These are phyloP conservation scores for Griposia aprilina DNA, from an alignment of 2,888 invertebrate species.

Conservation along the genomic window DNA sequence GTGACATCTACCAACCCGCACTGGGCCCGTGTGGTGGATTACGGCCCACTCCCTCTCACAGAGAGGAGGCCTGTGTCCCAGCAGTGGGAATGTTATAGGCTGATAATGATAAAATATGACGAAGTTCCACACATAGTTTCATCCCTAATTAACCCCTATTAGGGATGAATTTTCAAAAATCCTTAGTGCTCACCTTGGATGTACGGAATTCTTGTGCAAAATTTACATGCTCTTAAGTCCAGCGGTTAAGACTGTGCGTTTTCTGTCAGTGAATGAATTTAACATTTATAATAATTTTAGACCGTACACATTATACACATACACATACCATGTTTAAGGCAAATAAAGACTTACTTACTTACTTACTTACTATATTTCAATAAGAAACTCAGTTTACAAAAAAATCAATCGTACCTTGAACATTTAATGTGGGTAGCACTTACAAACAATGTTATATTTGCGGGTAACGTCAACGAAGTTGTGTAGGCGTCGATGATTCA, in stretches of 20 bases:
- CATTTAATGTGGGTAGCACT: constrained; percentile 8
- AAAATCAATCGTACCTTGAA: background rate
- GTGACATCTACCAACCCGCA: too few species aligned
- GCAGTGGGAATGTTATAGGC: too few species aligned
- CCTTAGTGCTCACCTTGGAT: background rate
- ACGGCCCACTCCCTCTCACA: too few species aligned
- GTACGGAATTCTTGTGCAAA: background rate
- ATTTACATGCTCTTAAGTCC: background rate
- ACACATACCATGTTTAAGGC: too few species aligned
- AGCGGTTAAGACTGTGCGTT: background rate
- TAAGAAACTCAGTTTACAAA: background rate
- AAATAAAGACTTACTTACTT: too few species aligned
- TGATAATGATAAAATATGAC: too few species aligned
- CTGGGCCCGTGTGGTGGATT: too few species aligned
- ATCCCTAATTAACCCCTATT: background rate
- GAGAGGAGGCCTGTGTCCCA: too few species aligned
- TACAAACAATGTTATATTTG: constrained; percentile 34
- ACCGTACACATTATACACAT: too few species aligned
- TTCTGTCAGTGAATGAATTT: background rate
- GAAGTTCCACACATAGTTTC: background rate
- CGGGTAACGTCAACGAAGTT: constrained; percentile 32
- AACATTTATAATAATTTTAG: background rate
- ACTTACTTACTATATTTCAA: too few species aligned
- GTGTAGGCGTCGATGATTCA: constrained; percentile 42
- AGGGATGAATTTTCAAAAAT: too few species aligned